Percentiles rank a stretch among this genome's conserved stretches.
Conservation (phyloP, 1,140 invertebrate genomes). For the Cryptotermes secundus region DNA sequence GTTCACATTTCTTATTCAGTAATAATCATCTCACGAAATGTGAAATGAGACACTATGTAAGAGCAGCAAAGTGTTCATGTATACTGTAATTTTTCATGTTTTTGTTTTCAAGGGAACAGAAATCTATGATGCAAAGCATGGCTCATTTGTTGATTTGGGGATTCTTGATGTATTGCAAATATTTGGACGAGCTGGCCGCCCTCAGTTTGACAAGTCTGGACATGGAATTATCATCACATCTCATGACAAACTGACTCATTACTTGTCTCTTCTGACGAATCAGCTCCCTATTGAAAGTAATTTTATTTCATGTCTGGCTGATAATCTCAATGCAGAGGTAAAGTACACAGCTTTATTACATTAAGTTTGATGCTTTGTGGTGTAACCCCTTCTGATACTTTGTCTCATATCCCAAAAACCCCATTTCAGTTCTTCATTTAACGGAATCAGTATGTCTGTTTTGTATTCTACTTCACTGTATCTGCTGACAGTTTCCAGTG, state of each 20-base stretch:
- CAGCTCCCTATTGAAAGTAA: constrained; percentile 98
- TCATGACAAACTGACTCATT: constrained; percentile 91
- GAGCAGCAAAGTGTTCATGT: too few relatives aligned
- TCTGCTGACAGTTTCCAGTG: too few relatives aligned
- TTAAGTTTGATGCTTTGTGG: constrained; percentile 21
- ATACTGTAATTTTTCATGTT: constrained; percentile 5
- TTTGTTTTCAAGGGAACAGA: constrained; percentile 79
- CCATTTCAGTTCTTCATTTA: too few relatives aligned
- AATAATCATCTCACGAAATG: too few relatives aligned
- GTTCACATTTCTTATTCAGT: too few relatives aligned
- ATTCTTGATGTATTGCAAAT: constrained; percentile 99
- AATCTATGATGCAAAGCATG: constrained; percentile 95
- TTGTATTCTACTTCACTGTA: too few relatives aligned
- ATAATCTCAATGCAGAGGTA: constrained; percentile 98
- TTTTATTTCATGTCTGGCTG: constrained; percentile 86
- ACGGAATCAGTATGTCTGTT: too few relatives aligned
- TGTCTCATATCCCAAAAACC: too few relatives aligned
- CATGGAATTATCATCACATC: constrained; percentile 95
- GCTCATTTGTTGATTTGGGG: constrained; percentile 91
- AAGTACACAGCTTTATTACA: constrained; percentile 37
- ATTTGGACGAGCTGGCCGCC: constrained; percentile 95
- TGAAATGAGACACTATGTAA: too few relatives aligned
- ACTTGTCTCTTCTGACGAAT: constrained; percentile 90
- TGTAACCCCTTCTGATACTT: background rate
- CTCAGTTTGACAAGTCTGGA: constrained; percentile 89